Evolutionary conservation across 2,113 vertebrate species (phyloP), one percentile per base, ranked within the genome.

Genomic region (Ammodytes dubius): DNA sequence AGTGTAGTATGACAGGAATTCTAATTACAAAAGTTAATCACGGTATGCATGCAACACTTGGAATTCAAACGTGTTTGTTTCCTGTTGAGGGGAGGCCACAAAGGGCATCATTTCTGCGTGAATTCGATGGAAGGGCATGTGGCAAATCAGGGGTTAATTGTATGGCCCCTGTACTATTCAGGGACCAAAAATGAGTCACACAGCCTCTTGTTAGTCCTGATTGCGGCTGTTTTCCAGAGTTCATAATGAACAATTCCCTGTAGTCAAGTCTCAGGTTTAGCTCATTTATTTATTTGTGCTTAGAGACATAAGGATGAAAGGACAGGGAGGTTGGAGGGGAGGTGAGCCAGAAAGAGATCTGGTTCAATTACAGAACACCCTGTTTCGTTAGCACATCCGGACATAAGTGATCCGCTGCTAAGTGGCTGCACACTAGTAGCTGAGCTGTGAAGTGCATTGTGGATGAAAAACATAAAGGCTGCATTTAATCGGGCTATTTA

Each of bases 201-300:
- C 75, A 83, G 73, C 77, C 81, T 80, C 85, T 86, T 88, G 88
- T 87, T 88, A 78, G 63, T 67, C 68, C 56, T 83, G 80, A 93
- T 94, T 93, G 75, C 88, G 87, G 87, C 82, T 54, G 78, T 91
- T 91, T 88, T 88, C 80, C 86, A 68, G 74, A 84, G 77, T 82
- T 74, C 81, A 86, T 87, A 88, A 92, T 88, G 90, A 93, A 91
- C 87, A 88, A 85, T 90, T 90, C 82, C 83, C 74, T 75, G 81
- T 63, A 89, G 87, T 94, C 91, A 77, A 64, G 54, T 87, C 91
- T 93, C 91, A 92, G 86, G 88, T 93, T 92, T 76, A 89, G 77
- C 79, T 89, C 79, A 81, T 91, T 90, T 90, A 89, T 92, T 92
- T 90, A 86, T 93, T 91, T 92, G 82, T 85, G 84, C 88, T 88